phyloP scores from a whole-genome alignment of 2,888 invertebrate genomes.

The Conops quadrifasciatus region DNA sequence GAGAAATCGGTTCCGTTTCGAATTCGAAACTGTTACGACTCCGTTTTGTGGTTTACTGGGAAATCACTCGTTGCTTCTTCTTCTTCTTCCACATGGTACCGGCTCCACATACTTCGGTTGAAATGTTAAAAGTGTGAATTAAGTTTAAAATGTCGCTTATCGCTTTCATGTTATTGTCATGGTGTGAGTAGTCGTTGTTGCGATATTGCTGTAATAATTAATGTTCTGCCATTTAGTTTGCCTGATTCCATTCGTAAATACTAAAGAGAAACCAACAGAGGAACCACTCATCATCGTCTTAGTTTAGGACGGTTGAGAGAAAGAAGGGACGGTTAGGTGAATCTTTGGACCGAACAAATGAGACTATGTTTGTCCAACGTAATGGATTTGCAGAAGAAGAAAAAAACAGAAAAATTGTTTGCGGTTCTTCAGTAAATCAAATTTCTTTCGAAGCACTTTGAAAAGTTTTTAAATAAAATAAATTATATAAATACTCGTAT shows the following conservation, averaged over 20 bases:
- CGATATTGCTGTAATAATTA: conserved; percentile 8
- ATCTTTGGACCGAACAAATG: no score
- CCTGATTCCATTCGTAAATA: neutral
- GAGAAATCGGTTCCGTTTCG: neutral
- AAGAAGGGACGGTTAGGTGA: no score
- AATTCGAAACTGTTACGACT: neutral
- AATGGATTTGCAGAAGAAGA: no score
- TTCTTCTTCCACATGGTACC: conserved; percentile 4
- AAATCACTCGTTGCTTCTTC: conserved; percentile 20
- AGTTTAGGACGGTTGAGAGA: no score
- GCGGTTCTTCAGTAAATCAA: no score
- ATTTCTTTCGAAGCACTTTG: no score
- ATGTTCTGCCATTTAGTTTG: neutral
- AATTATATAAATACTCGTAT: no score
- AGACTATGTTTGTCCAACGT: no score
- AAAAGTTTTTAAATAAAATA: no score
- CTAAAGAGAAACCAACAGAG: neutral
- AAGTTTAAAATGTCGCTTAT: conserved; percentile 30
- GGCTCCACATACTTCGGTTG: conserved; percentile 23
- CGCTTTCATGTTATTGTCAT: conserved; percentile 20
- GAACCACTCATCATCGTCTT: conserved; percentile 6
- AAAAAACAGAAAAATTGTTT: no score
- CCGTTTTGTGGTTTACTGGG: no score
- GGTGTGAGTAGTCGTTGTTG: neutral
- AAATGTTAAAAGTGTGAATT: conserved; percentile 35